A percentile compares a stretch with the other conserved stretches of the same genome.
Conservation (phyloP, 2,113 vertebrate genomes). For the Daphoenositta chrysoptera region DNA sequence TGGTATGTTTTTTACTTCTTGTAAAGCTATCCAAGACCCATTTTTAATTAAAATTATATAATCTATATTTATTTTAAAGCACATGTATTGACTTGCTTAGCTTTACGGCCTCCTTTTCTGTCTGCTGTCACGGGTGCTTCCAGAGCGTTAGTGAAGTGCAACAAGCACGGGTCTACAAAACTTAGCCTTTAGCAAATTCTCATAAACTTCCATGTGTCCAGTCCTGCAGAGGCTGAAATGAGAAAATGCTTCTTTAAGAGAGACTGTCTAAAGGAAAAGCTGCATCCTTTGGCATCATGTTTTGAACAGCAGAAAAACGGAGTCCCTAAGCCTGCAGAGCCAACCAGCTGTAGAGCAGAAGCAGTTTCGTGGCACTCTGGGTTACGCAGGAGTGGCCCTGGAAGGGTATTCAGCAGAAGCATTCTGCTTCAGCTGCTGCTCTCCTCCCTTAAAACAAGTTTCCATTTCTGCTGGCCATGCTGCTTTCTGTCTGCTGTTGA, state of each 20-base stretch:
- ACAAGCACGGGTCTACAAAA: not conserved
- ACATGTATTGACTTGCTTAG: not conserved
- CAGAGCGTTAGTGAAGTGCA: not conserved
- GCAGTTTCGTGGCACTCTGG: rapidly evolving
- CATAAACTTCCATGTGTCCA: not conserved
- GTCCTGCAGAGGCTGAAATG: not conserved
- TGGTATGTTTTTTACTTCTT: not conserved
- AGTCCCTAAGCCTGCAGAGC: not conserved
- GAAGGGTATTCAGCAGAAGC: not conserved
- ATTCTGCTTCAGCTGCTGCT: not conserved
- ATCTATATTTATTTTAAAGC: not conserved
- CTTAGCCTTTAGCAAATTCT: not conserved
- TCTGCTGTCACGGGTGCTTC: not conserved
- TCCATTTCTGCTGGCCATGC: not conserved
- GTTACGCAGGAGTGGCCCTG: rapidly evolving
- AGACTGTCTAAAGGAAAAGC: not conserved
- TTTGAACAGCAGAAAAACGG: not conserved
- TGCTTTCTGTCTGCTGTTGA: not conserved
- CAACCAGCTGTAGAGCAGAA: not conserved
- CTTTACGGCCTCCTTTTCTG: not conserved
- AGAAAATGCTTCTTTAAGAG: not conserved
- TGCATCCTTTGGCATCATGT: not conserved
- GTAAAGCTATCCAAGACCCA: not conserved
- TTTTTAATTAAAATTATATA: not conserved
- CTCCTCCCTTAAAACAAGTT: not conserved